Evolutionary conservation across 2,888 invertebrate species (phyloP), one percentile per base, ranked within the genome.

Genomic region (Agrochola macilenta): DNA sequence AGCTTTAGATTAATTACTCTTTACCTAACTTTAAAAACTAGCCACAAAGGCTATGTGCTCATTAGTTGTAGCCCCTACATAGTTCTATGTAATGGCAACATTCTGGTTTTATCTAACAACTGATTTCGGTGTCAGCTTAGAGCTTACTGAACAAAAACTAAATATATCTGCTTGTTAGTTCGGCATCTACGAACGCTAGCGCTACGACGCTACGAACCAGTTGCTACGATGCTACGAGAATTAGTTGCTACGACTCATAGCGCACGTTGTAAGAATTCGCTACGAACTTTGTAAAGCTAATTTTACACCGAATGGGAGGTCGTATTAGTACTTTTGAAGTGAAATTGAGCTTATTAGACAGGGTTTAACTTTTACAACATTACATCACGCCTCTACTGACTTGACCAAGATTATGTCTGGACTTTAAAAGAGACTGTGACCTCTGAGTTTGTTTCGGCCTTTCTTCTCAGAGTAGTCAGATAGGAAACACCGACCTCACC

Each of bases 171-270:
- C 66, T 86, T 81, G 64, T 85, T 75, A 79, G 84, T 87, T 79
- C 46, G 52, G 63, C 73, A 63, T 75, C 70, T 78, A 76, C 79
- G 54, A 75, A 68, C 49, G 71, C 68, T 82, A 49, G 5, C 49
- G 79, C 79, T 84, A 82, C 85, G 66, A 68, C 5, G 54, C 69
- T 72, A n/a, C 72, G 52, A 78, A 77, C 46, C 63, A 84, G 71
- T 52, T 78, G 79, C 86, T 87, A 80, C 74, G 64, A 20, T 26
- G 85, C 79, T 84, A 84, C 82, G 30, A 14, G 30, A 82, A 84
- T 54, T 74, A 84, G 68, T 46, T 74, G 79, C 88, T 88, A 88
- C 87, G 84, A 39, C 5, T 57, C 78, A 74, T 83, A 81, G 84
- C 79, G 58, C n/a, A 23, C 71, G 39, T 76, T 76, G 57, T 69